These are phyloP conservation scores for Leucopternis melanops DNA, from an alignment of 2,113 vertebrate species.

Conservation along the genomic window DNA sequence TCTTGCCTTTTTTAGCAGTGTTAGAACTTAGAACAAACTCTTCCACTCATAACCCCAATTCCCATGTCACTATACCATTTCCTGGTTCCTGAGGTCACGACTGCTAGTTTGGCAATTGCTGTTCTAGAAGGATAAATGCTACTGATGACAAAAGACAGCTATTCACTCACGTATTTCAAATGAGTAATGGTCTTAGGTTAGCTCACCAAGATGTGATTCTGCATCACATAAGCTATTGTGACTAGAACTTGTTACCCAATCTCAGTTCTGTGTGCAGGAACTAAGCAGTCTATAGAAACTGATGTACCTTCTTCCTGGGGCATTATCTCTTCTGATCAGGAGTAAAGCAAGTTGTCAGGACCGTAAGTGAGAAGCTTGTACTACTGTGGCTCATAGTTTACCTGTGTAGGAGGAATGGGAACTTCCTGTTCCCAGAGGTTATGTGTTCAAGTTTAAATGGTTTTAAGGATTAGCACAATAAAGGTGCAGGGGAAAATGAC, in stretches of 20 bases:
- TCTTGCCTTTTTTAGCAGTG: not conserved
- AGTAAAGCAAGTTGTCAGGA: not conserved
- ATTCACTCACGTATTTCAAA: not conserved
- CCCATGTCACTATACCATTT: not conserved
- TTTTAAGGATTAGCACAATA: not conserved
- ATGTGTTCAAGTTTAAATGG: not conserved
- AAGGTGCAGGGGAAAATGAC: not conserved
- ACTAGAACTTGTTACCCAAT: not conserved
- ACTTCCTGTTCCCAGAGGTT: not conserved
- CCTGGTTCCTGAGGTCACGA: not conserved
- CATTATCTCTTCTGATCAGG: not conserved
- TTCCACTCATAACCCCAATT: not conserved
- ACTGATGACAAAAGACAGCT: not conserved
- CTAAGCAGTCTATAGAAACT: not conserved
- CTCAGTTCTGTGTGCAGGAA: not conserved
- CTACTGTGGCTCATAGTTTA: not conserved
- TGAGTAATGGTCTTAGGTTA: not conserved
- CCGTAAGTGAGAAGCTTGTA: not conserved
- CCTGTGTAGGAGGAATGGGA: not conserved
- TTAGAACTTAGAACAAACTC: not conserved
- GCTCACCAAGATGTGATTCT: not conserved
- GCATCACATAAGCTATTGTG: not conserved
- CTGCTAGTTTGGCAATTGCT: not conserved
- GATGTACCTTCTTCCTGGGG: not conserved
- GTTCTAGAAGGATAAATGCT: not conserved